Percentiles rank a stretch among this genome's conserved stretches.
Evolutionary conservation across 2,797 vertebrate genomes (phyloP).

Genomic region (Karalla daura): DNA sequence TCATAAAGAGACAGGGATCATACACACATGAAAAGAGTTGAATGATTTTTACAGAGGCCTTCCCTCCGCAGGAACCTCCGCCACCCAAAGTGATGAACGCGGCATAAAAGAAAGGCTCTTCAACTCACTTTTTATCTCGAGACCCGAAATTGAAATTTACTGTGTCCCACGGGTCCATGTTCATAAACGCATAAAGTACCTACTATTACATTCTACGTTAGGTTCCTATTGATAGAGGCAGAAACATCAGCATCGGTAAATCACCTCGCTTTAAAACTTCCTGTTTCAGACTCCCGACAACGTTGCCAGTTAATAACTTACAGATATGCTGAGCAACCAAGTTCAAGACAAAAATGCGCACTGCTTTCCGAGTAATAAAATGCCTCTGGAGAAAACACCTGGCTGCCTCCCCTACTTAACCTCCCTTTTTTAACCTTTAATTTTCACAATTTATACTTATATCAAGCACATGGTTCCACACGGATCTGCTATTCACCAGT

Average conservation of each 20-base stretch:
- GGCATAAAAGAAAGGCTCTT: neutral
- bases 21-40: conserved; percentile 21
- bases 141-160: neutral
- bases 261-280: neutral
- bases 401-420: neutral
- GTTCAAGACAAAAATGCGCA: neutral
- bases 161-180: neutral
- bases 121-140: neutral
- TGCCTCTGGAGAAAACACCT: neutral
- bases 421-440: neutral
- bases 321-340: neutral
- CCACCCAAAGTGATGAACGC: conserved; percentile 12
- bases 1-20: conserved; percentile 37
- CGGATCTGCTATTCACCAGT: neutral
- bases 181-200: neutral
- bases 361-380: neutral
- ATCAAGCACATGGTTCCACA: neutral
- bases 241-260: neutral
- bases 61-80: conserved; percentile 24
- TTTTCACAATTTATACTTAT: neutral
- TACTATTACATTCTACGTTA: neutral
- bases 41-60: conserved; percentile 33
- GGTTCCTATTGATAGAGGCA: neutral
- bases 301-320: neutral
- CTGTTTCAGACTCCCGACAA: neutral